A percentile compares a stretch with the other conserved stretches of the same genome.
These are phyloP conservation scores for Anguilla marmorata DNA, from an alignment of 2,797 vertebrate genomes.

Conservation along the genomic window DNA sequence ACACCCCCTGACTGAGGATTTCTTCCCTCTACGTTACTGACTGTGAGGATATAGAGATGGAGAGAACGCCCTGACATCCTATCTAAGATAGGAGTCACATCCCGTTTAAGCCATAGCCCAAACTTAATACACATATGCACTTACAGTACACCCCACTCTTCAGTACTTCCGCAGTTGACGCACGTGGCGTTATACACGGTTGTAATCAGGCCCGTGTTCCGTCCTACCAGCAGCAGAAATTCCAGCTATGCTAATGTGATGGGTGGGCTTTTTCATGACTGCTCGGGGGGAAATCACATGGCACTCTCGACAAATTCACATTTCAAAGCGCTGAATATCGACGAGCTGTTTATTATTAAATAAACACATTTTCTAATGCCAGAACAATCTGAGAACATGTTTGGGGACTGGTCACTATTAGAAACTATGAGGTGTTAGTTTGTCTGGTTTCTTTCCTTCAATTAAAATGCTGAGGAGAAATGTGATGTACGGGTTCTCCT, in stretches of 20 bases:
- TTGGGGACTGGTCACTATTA: neutral
- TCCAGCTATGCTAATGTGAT: neutral
- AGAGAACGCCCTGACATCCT: neutral
- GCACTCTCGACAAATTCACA: neutral
- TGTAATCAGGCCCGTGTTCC: neutral
- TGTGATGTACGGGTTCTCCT: neutral
- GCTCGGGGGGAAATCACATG: constrained; percentile 8
- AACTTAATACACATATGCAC: too few relatives aligned
- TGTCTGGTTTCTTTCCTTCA: neutral
- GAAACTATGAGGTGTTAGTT: neutral
- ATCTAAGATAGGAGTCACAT: neutral
- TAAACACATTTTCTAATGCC: neutral
- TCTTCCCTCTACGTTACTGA: too few relatives aligned
- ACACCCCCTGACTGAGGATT: too few relatives aligned
- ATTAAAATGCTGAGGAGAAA: neutral
- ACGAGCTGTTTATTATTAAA: neutral
- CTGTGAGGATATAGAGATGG: neutral
- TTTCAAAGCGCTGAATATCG: neutral
- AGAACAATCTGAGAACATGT: neutral
- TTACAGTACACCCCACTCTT: too few relatives aligned
- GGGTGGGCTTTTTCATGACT: constrained; percentile 2
- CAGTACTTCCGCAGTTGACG: neutral
- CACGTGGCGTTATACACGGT: neutral
- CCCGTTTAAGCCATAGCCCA: too few relatives aligned
- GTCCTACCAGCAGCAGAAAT: neutral